phyloP scores from a whole-genome alignment of 2,888 invertebrate genomes.

The Scelioninae gen. 1 region DNA sequence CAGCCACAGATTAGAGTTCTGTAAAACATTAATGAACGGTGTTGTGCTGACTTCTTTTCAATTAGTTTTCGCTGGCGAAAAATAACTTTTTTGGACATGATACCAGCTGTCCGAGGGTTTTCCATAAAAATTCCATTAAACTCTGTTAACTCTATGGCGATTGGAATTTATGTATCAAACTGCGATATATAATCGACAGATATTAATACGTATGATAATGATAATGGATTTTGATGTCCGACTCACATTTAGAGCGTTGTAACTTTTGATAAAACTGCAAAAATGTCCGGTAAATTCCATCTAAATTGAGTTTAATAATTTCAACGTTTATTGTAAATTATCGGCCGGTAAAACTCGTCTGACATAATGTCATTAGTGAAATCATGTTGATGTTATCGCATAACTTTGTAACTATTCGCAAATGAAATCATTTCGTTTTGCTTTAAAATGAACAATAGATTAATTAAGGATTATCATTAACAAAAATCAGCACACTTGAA shows the following conservation, averaged over 20 bases:
- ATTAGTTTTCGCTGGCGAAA: slow-evolving; percentile 25
- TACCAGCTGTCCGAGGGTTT: slow-evolving; percentile 28
- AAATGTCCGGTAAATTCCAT: too few relatives aligned
- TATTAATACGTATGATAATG: slow-evolving; percentile 25
- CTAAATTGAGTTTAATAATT: too few relatives aligned
- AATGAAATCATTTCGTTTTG: too few relatives aligned
- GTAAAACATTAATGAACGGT: slow-evolving; percentile 41
- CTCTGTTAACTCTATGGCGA: slow-evolving; percentile 15
- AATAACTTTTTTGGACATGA: slow-evolving; percentile 12
- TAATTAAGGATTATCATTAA: too few relatives aligned
- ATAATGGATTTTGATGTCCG: slow-evolving; percentile 40
- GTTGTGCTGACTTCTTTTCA: slow-evolving; percentile 14
- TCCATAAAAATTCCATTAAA: slow-evolving; percentile 32
- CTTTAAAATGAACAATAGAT: too few relatives aligned
- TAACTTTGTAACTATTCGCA: too few relatives aligned
- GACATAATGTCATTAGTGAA: too few relatives aligned
- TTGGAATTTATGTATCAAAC: slow-evolving; percentile 9
- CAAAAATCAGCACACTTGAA: too few relatives aligned
- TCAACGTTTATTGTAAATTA: too few relatives aligned
- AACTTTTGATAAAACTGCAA: slow-evolving; percentile 10
- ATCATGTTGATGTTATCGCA: too few relatives aligned
- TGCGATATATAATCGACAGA: slow-evolving; percentile 16
- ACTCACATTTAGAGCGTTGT: slow-evolving; percentile 6
- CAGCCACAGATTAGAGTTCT: slow-evolving; percentile 30
- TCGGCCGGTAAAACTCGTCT: too few relatives aligned